Conservation (phyloP, 2,113 vertebrate species). For the Callithrix jacchus region DNA sequence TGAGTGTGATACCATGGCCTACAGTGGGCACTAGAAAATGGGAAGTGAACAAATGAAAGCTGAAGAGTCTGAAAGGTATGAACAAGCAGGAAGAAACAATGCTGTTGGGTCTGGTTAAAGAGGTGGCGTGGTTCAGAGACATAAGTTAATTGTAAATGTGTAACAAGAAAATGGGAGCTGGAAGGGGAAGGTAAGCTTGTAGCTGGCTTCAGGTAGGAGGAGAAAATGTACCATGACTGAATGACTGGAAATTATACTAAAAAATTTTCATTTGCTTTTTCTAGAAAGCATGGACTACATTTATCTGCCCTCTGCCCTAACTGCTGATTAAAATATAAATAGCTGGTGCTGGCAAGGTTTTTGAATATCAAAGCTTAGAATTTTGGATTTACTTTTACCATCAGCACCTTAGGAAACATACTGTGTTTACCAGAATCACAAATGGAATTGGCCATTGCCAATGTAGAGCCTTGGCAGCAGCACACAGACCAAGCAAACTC, state of each 20-base stretch:
- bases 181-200: neutral
- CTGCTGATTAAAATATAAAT: conserved; percentile 14
- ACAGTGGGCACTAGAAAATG: neutral
- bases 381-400: conserved; percentile 41
- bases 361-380: neutral
- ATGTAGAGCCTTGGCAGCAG: conserved; percentile 29
- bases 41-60: neutral
- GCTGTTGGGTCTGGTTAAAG: neutral
- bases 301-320: neutral
- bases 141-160: neutral
- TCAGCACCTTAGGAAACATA: conserved; percentile 41
- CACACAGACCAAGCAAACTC: neutral
- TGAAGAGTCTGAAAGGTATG: neutral
- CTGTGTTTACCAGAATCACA: conserved; percentile 59
- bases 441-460: conserved; percentile 43
- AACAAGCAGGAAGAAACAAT: too few relatives aligned
- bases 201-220: neutral
- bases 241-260: neutral
- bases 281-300: neutral
- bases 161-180: neutral
- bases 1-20: neutral
- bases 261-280: neutral
- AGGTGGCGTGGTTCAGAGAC: neutral
- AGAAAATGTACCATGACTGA: neutral
- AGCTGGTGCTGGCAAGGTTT: neutral